These are phyloP conservation scores for Macaria notata DNA, from an alignment of 2,888 invertebrate species.

Conservation along the genomic window DNA sequence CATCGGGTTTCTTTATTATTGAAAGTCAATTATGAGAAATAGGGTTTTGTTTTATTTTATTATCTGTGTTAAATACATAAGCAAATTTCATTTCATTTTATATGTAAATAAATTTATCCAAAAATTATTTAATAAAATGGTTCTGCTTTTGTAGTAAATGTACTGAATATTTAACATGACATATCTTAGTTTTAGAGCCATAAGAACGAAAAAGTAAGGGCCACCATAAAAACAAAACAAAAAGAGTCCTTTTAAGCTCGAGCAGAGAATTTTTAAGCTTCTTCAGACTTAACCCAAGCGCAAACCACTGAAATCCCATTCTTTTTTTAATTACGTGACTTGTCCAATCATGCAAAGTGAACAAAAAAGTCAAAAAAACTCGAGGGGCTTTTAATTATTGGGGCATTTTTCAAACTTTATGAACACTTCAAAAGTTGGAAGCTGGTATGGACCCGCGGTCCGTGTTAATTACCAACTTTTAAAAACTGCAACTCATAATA, in stretches of 20 bases:
- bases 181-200: too few relatives aligned
- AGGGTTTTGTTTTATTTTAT: conserved; percentile 7
- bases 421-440: conserved; percentile 72
- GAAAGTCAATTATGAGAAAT: conserved; percentile 29
- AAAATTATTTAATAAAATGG: too few relatives aligned
- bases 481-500: conserved; percentile 80
- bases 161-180: too few relatives aligned
- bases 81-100: too few relatives aligned
- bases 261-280: conserved; percentile 8
- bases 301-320: conserved; percentile 19
- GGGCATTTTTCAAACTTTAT: conserved; percentile 70
- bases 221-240: too few relatives aligned
- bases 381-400: conserved; percentile 69
- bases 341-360: conserved; percentile 43
- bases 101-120: too few relatives aligned
- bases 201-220: too few relatives aligned
- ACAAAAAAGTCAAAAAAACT: conserved; percentile 49
- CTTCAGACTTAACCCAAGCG: conserved; percentile 14
- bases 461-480: conserved; percentile 80
- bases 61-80: neutral
- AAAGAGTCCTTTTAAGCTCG: too few relatives aligned
- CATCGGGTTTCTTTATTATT: conserved; percentile 50
- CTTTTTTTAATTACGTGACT: conserved; percentile 48
- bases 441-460: conserved; percentile 61
- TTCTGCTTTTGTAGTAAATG: too few relatives aligned